These are phyloP conservation scores for Arge pagana DNA, from an alignment of 2,888 invertebrate species.

Conservation along the genomic window DNA sequence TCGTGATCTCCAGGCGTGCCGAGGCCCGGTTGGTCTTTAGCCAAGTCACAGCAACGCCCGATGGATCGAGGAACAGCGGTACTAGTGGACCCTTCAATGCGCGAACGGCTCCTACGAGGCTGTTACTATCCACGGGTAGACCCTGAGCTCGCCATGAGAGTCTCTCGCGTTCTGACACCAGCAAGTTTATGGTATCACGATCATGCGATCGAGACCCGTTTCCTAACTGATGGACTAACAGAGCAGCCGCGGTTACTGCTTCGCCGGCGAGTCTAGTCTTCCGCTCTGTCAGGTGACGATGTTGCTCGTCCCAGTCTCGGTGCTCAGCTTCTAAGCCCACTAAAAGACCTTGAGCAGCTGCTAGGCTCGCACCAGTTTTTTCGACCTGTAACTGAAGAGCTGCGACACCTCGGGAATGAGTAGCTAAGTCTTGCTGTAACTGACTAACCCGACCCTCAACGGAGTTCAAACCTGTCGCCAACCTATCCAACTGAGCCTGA, in stretches of 20 bases:
- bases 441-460: conserved; percentile 82
- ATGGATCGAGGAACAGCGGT: conserved; percentile 89
- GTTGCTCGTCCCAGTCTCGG: conserved; percentile 75
- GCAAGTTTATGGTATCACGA: conserved; percentile 43
- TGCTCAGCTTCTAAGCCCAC: conserved; percentile 88
- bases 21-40: conserved; percentile 71
- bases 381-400: conserved; percentile 65
- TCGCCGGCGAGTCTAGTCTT: conserved; percentile 44
- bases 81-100: conserved; percentile 63
- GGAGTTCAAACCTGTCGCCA: conserved; percentile 76
- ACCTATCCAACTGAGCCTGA: conserved; percentile 78
- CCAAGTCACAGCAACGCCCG: conserved; percentile 83
- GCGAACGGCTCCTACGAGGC: conserved; percentile 51
- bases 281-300: conserved; percentile 43
- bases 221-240: conserved; percentile 50
- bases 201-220: conserved; percentile 42
- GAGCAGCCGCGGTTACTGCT: conserved; percentile 48
- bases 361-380: conserved; percentile 74
- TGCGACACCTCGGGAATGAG: conserved; percentile 92
- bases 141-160: conserved; percentile 87
- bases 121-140: conserved; percentile 66
- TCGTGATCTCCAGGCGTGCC: conserved; percentile 74
- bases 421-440: conserved; percentile 78
- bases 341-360: conserved; percentile 80
- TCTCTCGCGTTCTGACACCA: conserved; percentile 71